phyloP scores from a whole-genome alignment of 1,140 invertebrate species.

The Pararge aegeria region DNA sequence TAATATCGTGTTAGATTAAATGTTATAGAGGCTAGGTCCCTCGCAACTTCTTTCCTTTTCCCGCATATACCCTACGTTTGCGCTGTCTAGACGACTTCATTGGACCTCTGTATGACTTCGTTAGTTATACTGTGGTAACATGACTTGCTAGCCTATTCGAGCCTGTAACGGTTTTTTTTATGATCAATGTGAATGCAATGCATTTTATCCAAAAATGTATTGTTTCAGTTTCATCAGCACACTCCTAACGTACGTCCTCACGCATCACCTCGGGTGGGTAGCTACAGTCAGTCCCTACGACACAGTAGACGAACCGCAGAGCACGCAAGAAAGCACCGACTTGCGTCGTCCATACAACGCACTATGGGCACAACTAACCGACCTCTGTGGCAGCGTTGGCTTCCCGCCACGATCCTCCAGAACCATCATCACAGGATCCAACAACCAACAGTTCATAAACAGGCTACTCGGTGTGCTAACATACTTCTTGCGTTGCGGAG shows the following conservation, averaged over 20 bases:
- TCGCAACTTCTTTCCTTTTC: no score
- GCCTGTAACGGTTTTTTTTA: no score
- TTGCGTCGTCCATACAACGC: constrained; percentile 84
- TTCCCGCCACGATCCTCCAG: constrained; percentile 86
- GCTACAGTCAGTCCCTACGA: constrained; percentile 84
- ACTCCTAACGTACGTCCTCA: constrained; percentile 91
- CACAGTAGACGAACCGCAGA: constrained; percentile 36
- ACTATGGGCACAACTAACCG: constrained; percentile 91
- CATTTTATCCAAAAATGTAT: constrained; percentile 2
- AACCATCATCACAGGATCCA: constrained; percentile 89
- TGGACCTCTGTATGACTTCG: no score
- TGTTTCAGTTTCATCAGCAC: constrained; percentile 92
- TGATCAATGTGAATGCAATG: not conserved
- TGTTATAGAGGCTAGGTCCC: no score
- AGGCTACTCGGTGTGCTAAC: constrained; percentile 86
- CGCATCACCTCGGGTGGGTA: constrained; percentile 95
- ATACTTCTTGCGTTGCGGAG: constrained; percentile 91
- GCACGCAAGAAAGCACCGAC: constrained; percentile 27
- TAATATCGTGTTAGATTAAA: no score
- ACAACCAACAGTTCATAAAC: constrained; percentile 83
- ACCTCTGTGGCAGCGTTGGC: constrained; percentile 91
- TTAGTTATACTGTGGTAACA: no score
- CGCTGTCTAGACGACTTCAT: no score
- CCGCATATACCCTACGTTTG: no score
- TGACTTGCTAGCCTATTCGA: no score